Evolutionary conservation across 30 jellyfish, hydroid and myxozoan genomes (phyloP).

Genomic region (Turritopsis rubra): DNA sequence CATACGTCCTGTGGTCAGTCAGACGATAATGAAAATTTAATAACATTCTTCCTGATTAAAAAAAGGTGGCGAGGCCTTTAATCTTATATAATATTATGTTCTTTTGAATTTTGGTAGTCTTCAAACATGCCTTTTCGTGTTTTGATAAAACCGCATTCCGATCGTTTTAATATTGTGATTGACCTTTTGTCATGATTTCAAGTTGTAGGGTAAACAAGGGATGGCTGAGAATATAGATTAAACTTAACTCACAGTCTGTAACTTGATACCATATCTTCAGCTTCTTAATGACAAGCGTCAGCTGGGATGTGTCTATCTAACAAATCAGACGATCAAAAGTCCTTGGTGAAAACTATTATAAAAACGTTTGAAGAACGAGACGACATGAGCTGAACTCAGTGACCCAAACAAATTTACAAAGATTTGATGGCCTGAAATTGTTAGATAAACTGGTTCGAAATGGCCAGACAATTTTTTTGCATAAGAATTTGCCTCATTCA

Average conservation of each 20-base stretch:
- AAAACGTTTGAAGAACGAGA: not conserved
- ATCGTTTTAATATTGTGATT: not conserved
- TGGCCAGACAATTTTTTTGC: too few relatives aligned
- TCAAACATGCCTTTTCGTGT: not conserved
- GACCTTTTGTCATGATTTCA: not conserved
- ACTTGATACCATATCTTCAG: too few relatives aligned
- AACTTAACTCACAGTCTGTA: not conserved
- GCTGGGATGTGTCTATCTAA: not conserved
- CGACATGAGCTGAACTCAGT: too few relatives aligned
- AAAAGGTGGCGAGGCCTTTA: not conserved
- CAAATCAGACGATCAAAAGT: not conserved
- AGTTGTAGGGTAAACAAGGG: not conserved
- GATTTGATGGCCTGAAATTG: too few relatives aligned
- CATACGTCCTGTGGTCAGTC: not conserved
- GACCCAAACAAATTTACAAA: too few relatives aligned
- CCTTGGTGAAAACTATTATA: not conserved
- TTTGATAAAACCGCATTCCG: not conserved
- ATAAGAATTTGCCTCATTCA: too few relatives aligned
- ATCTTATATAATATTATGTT: not conserved
- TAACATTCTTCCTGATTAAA: not conserved
- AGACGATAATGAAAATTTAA: not conserved
- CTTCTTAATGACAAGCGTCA: too few relatives aligned
- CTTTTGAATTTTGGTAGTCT: not conserved
- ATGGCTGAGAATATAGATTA: not conserved
- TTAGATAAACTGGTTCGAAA: too few relatives aligned